Evolutionary conservation across 37 sponge, comb jelly and placozoan species (phyloP).

Genomic region (Hexactinellida sp.): DNA sequence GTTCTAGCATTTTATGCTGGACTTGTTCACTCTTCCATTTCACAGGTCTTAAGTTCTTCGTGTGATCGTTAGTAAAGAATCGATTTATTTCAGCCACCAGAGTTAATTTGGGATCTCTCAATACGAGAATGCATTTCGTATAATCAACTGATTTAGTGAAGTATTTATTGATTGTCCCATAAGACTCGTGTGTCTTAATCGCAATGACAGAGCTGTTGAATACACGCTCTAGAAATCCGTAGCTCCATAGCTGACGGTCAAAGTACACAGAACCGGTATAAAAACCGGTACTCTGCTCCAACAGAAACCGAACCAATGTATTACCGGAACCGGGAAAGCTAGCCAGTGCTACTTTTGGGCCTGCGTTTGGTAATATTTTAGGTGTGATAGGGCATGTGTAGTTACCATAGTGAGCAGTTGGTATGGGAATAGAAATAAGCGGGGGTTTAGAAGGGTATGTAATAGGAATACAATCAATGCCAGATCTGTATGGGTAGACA

Average conservation of each 20-base stretch:
- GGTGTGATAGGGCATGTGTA: background rate
- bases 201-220: conserved; percentile 14
- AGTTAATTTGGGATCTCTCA: background rate
- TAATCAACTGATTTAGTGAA: background rate
- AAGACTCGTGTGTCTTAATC: background rate
- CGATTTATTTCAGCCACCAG: background rate
- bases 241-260: conserved; percentile 34
- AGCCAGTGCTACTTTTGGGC: conserved; percentile 33
- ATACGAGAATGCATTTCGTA: background rate
- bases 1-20: background rate
- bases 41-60: background rate
- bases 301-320: conserved; percentile 50
- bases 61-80: background rate
- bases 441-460: background rate
- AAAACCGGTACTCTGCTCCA: conserved; percentile 55
- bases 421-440: background rate
- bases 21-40: background rate
- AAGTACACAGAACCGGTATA: conserved; percentile 65
- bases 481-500: background rate
- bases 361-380: background rate
- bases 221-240: background rate
- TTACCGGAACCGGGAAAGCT: conserved; percentile 74
- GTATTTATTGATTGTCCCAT: background rate
- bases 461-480: background rate
- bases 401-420: background rate